Evolutionary conservation across 2,888 invertebrate genomes (phyloP).

Genomic region (Hofmannophila pseudospretella): DNA sequence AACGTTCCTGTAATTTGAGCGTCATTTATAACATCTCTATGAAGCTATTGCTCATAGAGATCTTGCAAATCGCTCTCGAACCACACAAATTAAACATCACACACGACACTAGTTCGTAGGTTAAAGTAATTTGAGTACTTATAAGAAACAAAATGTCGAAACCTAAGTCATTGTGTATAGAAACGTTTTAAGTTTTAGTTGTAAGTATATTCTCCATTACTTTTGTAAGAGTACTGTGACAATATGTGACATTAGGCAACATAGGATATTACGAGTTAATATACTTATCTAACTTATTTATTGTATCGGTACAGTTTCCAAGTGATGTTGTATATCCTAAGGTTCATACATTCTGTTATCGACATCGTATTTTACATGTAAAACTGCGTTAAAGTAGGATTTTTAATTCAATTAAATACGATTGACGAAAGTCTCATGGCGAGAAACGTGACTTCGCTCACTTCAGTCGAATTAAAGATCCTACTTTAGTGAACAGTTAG

Average conservation of each 20-base stretch:
- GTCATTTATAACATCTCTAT: constrained; percentile 30
- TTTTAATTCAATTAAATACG: too few relatives aligned
- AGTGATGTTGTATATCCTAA: neutral
- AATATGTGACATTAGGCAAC: constrained; percentile 68
- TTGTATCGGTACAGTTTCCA: constrained; percentile 32
- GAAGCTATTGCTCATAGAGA: constrained; percentile 22
- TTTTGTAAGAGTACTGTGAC: constrained; percentile 68
- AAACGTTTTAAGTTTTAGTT: constrained; percentile 67
- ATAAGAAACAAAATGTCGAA: constrained; percentile 77
- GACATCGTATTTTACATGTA: constrained; percentile 10
- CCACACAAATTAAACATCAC: constrained; percentile 48
- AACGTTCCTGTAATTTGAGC: constrained; percentile 48
- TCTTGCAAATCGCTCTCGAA: constrained; percentile 31
- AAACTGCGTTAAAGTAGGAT: too few relatives aligned
- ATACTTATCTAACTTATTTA: constrained; percentile 61
- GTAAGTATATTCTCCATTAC: constrained; percentile 74
- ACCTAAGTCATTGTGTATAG: constrained; percentile 79
- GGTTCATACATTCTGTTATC: constrained; percentile 25
- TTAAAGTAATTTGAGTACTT: constrained; percentile 67
- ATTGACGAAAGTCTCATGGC: too few relatives aligned
- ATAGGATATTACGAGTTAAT: constrained; percentile 56
- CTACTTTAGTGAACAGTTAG: constrained; percentile 43
- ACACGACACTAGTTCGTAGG: constrained; percentile 71
- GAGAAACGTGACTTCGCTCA: too few relatives aligned
- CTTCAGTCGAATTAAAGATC: too few relatives aligned